Evolutionary conservation across 2,888 invertebrate genomes (phyloP), one percentile per base, ranked within the genome.

Genomic region (Drosophila tripunctata): DNA sequence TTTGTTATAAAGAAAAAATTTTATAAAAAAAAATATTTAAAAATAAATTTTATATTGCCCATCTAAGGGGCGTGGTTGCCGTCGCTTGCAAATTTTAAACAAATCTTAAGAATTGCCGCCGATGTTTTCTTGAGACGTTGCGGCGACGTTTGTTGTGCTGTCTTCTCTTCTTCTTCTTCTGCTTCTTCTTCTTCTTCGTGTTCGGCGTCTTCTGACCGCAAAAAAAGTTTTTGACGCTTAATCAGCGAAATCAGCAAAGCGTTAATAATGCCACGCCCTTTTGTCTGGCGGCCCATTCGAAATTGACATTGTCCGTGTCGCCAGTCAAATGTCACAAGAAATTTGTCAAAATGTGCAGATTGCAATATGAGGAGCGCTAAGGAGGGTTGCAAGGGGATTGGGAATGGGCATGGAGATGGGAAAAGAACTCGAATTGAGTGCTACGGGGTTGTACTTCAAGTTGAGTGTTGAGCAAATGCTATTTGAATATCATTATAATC

Each of bases 181-280:
- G 4, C 2, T 5, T 40, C 10, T 35, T 2, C 19, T 8, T 40
- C n/a, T 33, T 47, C 22, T 5, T 40, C 30, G 2, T 3, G 14
- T 21, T 45, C 15, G 45, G 24, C 45, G 22, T 43, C 45, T 50
- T 57, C n/a, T 45, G 38, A 84, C 85, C 78, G 64, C 85, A 84
- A 68, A 73, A 65, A 60, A n/a, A n/a, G n/a, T n/a, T 62, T 83
- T 73, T 68, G 87, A 82, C 67, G 74, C 77, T 70, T 62, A 80
- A 86, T 83, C 80, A 68, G 58, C 48, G 38, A 63, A 81, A 63
- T 67, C 80, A 84, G 74, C 64, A 73, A 84, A 79, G 80, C 87
- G 80, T 86, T 76, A 81, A 81, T 87, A 87, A 81, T 87, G 78
- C 69, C 77, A 62, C 63, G 63, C 76, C 55, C 61, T 64, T 62